phyloP scores from a whole-genome alignment of 2,888 invertebrate species.

The Alloplasta piceator region DNA sequence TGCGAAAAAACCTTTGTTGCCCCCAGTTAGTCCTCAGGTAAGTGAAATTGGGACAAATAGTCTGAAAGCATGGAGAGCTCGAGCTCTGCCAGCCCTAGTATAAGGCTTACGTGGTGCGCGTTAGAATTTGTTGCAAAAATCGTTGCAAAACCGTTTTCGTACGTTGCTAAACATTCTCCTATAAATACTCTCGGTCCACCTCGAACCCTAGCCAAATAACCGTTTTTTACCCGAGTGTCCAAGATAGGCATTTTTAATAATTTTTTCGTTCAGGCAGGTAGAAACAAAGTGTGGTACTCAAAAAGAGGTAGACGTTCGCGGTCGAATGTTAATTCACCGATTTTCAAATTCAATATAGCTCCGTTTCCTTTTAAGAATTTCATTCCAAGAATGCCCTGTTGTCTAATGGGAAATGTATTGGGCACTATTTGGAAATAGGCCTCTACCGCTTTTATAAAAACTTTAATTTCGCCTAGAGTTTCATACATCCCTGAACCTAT shows the following conservation, averaged over 20 bases:
- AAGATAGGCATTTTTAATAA: not conserved
- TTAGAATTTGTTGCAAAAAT: constrained; percentile 8
- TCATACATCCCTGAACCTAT: constrained; percentile 12
- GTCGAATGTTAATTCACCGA: constrained; percentile 6
- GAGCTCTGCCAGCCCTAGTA: constrained; percentile 2
- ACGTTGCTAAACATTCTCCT: constrained; percentile 2
- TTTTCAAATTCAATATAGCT: constrained; percentile 9
- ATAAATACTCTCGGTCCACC: constrained; percentile 5
- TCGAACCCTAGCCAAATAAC: constrained; percentile 9
- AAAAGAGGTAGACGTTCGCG: not conserved
- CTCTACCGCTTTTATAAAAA: constrained; percentile 7
- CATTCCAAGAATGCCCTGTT: constrained; percentile 22
- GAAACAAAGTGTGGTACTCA: too few species aligned
- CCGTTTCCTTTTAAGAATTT: constrained; percentile 28
- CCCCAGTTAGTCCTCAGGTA: constrained; percentile 22
- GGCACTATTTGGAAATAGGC: constrained; percentile 33
- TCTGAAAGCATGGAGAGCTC: constrained; percentile 1
- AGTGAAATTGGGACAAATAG: constrained; percentile 5
- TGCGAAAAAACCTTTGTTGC: not conserved
- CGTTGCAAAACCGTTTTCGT: not conserved
- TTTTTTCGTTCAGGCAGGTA: not conserved
- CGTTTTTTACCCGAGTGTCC: not conserved
- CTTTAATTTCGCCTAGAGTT: constrained; percentile 15
- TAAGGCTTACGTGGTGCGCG: not conserved
- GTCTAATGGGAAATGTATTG: constrained; percentile 29